Conservation (phyloP, 2,888 invertebrate species). For the Lepidocyrtoides sp. region DNA sequence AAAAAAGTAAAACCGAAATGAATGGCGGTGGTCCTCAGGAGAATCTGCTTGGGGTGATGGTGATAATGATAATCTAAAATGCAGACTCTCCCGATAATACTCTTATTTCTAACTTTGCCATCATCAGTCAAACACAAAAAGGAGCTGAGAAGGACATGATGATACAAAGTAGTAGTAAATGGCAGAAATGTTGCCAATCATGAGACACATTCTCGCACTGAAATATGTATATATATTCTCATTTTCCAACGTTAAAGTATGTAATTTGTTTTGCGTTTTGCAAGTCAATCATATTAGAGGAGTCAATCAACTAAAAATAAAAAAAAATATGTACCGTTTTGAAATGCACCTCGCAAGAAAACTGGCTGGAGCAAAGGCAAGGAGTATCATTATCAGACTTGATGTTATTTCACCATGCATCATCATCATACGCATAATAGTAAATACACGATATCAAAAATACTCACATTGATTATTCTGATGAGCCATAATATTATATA, state of each 20-base stretch:
- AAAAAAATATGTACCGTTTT: neutral
- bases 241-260: neutral
- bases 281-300: constrained; percentile 18
- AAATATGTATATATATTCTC: neutral
- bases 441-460: neutral
- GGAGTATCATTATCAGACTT: too few species aligned
- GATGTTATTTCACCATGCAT: too few species aligned
- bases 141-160: neutral
- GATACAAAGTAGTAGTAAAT: too few species aligned
- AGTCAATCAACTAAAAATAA: neutral
- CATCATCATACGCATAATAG: neutral
- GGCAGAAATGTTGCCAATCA: neutral
- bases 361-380: too few species aligned
- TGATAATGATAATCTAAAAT: constrained; percentile 21
- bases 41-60: neutral
- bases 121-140: neutral
- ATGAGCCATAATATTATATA: too few species aligned
- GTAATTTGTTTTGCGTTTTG: constrained; percentile 10
- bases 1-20: constrained; percentile 28
- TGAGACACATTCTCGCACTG: neutral
- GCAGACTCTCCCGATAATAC: constrained; percentile 14
- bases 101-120: neutral
- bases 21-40: neutral
- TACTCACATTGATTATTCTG: neutral
- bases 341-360: neutral